phyloP scores from a whole-genome alignment of 2,797 vertebrate genomes.

The Spinibarbus caldwelli region DNA sequence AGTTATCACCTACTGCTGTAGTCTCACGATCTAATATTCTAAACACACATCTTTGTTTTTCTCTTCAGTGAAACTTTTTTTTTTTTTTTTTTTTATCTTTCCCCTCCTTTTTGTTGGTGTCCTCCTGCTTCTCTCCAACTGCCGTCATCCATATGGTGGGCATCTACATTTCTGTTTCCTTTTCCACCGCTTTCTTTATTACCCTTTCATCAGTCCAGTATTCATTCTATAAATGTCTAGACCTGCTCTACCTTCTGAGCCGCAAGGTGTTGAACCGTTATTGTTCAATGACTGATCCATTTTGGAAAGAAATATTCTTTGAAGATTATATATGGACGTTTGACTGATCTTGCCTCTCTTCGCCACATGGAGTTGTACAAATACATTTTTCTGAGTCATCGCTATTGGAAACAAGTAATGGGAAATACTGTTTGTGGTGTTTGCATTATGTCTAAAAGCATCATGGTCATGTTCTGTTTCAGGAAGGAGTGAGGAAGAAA shows the following conservation, averaged over 20 bases:
- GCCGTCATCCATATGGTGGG: slow-evolving; percentile 24
- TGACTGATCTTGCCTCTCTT: neutral
- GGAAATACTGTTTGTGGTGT: neutral
- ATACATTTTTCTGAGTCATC: neutral
- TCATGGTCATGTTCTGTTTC: slow-evolving; percentile 53
- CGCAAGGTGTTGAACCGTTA: neutral
- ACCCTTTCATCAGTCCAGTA: neutral
- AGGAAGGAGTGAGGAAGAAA: slow-evolving; percentile 88
- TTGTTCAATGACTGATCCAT: neutral
- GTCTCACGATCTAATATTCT: neutral
- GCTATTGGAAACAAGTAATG: neutral
- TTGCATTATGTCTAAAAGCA: slow-evolving; percentile 55
- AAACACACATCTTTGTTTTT: slow-evolving; percentile 61
- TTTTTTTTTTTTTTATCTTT: too few species aligned
- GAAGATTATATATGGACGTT: neutral
- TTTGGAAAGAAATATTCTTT: neutral
- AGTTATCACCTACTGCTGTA: neutral
- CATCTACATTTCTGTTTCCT: slow-evolving; percentile 5
- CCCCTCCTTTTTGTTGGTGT: slow-evolving; percentile 30
- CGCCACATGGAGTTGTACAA: neutral
- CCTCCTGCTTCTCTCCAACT: slow-evolving; percentile 35
- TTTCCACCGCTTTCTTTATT: neutral
- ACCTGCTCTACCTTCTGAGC: neutral
- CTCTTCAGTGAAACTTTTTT: slow-evolving; percentile 60
- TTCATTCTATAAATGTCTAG: neutral